Percentiles rank a stretch among this genome's conserved stretches.
Conservation (phyloP, 2,113 vertebrate species). For the Plotosus lineatus region DNA sequence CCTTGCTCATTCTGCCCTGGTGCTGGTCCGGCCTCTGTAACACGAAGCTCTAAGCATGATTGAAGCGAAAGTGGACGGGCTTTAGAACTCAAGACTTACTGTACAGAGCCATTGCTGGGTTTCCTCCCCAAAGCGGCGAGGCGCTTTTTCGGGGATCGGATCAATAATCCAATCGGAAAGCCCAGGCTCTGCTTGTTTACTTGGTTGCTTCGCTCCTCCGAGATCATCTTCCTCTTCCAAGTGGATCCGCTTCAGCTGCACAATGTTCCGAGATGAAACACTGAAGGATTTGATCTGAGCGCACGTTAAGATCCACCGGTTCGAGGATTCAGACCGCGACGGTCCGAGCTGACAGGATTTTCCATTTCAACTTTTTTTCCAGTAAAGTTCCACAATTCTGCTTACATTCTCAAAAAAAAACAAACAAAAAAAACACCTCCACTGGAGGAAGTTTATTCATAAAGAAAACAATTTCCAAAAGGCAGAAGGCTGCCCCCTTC, state of each 20-base stretch:
- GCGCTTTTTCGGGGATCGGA: constrained; percentile 75
- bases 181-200: constrained; percentile 68
- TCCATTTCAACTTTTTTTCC: not conserved
- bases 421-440: too few relatives aligned
- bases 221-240: constrained; percentile 66
- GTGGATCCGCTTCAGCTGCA: not conserved
- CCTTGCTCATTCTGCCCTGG: not conserved
- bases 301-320: not conserved
- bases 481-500: too few relatives aligned
- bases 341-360: not conserved
- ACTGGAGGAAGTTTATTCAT: not conserved
- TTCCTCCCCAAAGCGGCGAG: constrained; percentile 75
- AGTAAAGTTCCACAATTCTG: not conserved
- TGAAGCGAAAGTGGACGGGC: not conserved
- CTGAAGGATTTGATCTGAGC: too few relatives aligned
- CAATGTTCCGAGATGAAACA: not conserved
- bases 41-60: not conserved
- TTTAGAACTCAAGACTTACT: constrained; percentile 70
- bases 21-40: not conserved
- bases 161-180: constrained; percentile 73
- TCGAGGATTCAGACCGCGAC: not conserved
- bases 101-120: constrained; percentile 75
- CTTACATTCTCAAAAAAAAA: not conserved
- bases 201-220: constrained; percentile 71
- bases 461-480: too few relatives aligned